Evolutionary conservation across 2,888 invertebrate species (phyloP), one percentile per base, ranked within the genome.

Genomic region (Tachina lurida): DNA sequence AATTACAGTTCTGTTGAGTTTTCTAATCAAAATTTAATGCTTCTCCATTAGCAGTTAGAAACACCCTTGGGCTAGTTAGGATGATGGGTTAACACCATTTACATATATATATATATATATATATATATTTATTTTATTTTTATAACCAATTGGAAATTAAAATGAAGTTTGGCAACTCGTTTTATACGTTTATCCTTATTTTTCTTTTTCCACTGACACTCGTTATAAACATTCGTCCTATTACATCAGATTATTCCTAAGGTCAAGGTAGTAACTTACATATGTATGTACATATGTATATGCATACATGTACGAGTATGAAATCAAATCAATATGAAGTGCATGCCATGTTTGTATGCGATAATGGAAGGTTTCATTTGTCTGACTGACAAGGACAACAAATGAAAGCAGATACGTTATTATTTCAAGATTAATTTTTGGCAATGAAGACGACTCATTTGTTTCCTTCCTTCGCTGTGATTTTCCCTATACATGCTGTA

Each of bases 341-440:
- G 12, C 45, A 58, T 41, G 49, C n/a, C 22, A 41, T 49, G 41
- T 39, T 22, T 52, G 52, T 52, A 39, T 63, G 62, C 41, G 31
- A 49, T 39, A 60, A 60, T 73, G 58, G 60, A 39, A 39, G 31
- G 12, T 75, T 17, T 39, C 13, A 54, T 65, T 39, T 75, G n/a
- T 15, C 41, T 77, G 68, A 49, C 41, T 31, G 31, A 41, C 39
- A 77, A 15, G 47, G 75, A 62, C 56, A 31, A 56, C 31, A 65
- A 31, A 52, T 63, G 52, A 17, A 13, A 68, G n/a, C n/a, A 75
- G 54, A 12, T 43, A 52, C 43, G 19, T n/a, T 63, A n/a, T 7
- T 52, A 54, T n/a, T 49, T 58, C 39, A 67, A 67, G 67, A 67
- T 67, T 15, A 67, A 67, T 76, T 67, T 58, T 67, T 19, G n/a